Base-by-base conservation (phyloP, 2,113 vertebrate species). In the Pseudopipra pipra region DNA sequence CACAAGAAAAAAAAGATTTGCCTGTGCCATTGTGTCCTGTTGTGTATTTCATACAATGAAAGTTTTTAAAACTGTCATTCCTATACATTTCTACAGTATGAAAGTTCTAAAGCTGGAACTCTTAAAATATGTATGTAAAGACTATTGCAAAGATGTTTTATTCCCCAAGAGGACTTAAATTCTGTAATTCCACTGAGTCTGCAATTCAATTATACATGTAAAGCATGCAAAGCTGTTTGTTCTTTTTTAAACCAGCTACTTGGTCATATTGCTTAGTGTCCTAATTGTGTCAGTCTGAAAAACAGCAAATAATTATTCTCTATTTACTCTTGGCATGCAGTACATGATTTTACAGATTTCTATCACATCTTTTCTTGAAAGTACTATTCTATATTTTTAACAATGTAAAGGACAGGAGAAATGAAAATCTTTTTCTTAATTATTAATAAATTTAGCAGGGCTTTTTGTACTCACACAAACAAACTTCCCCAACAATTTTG, bases 1-100 rank as follows among this genome's bases (percentile, higher is more conserved):
- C 33, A 59, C 71, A 85, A 70, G 65, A 93, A 92, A 96, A 97
- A 93, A 43, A 85, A 85, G 79, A 87, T 85, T 89, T 86, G 77
- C 91, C 85, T 95, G 85, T 82, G 90, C 31, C 12, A 1, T 70
- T 85, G 70, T 92, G 80, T 96, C 44, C 41, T 92, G 24, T 52
- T 76, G 74, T 46, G 11, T 82, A 85, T 65, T 95, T 63, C 78
- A 83, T 67, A 90, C 49, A 77, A 6, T 46, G 59, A 88, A 79
- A 14, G 12, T 46, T 77, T 63, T 87, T 39, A 58, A 96, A 91
- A 61, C 78, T 70, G 62, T 43, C 27, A 58, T 67, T 89, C 46
- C 85, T 54, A 51, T 78, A 78, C 46, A 19, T 85, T 76, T 93
- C 65, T 89, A 4, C 71, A 77, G 39, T 72, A 35, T 35, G 30